Base-by-base conservation (phyloP, 2,113 vertebrate species). In the Recurvirostra avosetta region DNA sequence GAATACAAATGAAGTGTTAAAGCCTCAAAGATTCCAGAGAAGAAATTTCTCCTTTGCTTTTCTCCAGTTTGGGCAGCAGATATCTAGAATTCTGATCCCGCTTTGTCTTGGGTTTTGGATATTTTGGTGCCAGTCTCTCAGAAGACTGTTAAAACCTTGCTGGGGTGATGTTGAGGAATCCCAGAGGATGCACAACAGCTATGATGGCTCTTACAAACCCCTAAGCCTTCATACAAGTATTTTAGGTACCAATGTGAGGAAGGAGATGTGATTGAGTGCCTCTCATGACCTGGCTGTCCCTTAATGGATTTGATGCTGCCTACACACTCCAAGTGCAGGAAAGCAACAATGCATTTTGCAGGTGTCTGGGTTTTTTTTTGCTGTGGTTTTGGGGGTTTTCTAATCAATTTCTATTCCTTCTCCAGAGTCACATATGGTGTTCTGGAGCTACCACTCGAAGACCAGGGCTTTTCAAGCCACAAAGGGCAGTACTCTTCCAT, bases 351-450 rank as follows among this genome's bases (percentile, higher is more conserved):
- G 5, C 6, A 13, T 38, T 81, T 78, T 52, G 52, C 80, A 79
- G 19, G 40, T 34, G 20, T 21, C 59, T n/a, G 36, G 10, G 3
- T 2, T 22, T 77, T 61, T 17, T 19, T 63, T 38, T 41, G 6
- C 55, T 49, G 21, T 20, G 21, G 0, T 0, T 65, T 40, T 4
- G 38, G 5, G 4, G 1, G 1, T 3, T 29, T 41, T 40, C 20
- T 38, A 79, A 27, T 36, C 7, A 68, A 71, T 7, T 40, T 47
- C 32, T 74, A 2, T 47, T 85, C 22, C 40, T 55, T 59, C 77
- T 59, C 23, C 66, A 56, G 17, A 78, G 27, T 55, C 13, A 15
- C 9, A 5, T 7, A 5, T 11, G 9, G 32, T 81, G 11, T 72
- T 84, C 36, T 84, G 71, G 40, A 8, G 23, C 70, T 89, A 49